Conservation (phyloP, 1,140 invertebrate genomes). For the Lamellibrachia luymesi region DNA sequence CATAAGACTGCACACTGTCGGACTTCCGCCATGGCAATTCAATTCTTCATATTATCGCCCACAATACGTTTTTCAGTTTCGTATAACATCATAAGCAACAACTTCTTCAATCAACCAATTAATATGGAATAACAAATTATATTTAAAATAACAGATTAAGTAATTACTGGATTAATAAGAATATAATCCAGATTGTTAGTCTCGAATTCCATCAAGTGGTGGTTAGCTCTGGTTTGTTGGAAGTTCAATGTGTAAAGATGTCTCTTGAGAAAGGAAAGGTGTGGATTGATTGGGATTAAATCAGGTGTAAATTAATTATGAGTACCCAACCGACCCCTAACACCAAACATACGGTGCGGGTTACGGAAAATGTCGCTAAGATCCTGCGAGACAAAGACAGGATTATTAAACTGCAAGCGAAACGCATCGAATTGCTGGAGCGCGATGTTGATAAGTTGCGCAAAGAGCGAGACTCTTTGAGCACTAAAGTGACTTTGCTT, state of each 20-base stretch:
- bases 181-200: slow-evolving; percentile 3
- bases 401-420: slow-evolving; percentile 28
- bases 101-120: neutral
- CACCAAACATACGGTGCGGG: slow-evolving; percentile 2
- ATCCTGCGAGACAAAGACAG: slow-evolving; percentile 25
- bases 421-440: slow-evolving; percentile 26
- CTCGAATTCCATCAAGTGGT: neutral
- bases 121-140: neutral
- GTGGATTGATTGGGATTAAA: neutral
- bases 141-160: neutral
- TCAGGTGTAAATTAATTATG: slow-evolving; percentile 5
- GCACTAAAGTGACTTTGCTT: slow-evolving; percentile 26
- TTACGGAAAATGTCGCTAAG: neutral
- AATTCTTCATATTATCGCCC: neutral
- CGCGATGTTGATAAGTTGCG: slow-evolving; percentile 19
- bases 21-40: neutral
- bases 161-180: neutral
- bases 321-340: neutral
- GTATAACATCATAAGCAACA: neutral
- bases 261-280: neutral
- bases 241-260: neutral
- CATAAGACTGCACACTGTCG: neutral
- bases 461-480: slow-evolving; percentile 24
- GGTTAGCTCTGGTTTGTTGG: neutral
- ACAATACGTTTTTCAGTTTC: neutral